Conservation (phyloP, 1,140 invertebrate species). For the Cydia splendana region DNA sequence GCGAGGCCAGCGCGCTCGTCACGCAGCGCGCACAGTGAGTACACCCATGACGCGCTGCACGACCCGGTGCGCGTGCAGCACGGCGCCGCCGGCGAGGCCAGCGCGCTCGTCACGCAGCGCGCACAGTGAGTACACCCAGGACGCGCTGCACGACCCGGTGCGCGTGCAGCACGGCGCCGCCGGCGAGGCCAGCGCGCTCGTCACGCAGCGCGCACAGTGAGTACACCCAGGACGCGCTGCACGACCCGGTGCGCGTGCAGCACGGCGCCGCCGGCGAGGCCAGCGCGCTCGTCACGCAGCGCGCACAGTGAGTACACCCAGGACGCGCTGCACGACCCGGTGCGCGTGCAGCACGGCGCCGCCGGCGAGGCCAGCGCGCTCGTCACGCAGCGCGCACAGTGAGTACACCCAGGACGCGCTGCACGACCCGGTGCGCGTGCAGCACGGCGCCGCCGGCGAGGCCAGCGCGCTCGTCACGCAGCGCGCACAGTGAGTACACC, state of each 20-base stretch:
- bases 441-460: constrained; percentile 95
- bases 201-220: constrained; percentile 96
- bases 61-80: constrained; percentile 97
- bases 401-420: too few species aligned
- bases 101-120: constrained; percentile 97
- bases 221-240: constrained; percentile 96
- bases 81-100: constrained; percentile 96
- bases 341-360: constrained; percentile 95
- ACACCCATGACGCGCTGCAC: constrained; percentile 94
- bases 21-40: constrained; percentile 96
- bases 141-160: constrained; percentile 96
- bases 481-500: too few species aligned
- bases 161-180: constrained; percentile 95
- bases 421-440: constrained; percentile 95
- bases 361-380: constrained; percentile 97
- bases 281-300: constrained; percentile 98
- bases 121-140: too few species aligned
- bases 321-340: constrained; percentile 96
- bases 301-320: too few species aligned
- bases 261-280: constrained; percentile 96
- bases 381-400: constrained; percentile 96
- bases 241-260: constrained; percentile 96
- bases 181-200: constrained; percentile 97
- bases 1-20: constrained; percentile 97
- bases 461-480: constrained; percentile 98